These are phyloP conservation scores for Drosophila leontia DNA, from an alignment of 1,140 invertebrate species.

Conservation along the genomic window DNA sequence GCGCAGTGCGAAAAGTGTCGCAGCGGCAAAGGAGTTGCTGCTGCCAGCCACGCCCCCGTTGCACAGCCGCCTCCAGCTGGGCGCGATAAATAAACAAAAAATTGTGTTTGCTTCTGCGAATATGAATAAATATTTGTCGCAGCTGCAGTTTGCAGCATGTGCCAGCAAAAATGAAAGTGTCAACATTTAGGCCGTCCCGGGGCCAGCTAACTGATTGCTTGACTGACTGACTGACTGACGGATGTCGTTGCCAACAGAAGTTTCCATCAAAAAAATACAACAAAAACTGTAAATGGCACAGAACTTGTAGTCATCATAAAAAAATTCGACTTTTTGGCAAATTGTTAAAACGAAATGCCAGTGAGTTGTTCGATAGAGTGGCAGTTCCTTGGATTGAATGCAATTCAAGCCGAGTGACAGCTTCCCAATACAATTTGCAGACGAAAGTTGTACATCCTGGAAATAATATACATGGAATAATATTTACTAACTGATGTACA, in stretches of 20 bases:
- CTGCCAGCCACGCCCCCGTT: conserved; percentile 3
- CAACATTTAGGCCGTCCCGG: conserved; percentile 54
- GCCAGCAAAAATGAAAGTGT: conserved; percentile 53
- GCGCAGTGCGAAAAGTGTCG: conserved; percentile 54
- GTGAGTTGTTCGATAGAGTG: conserved; percentile 62
- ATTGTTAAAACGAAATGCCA: conserved; percentile 61
- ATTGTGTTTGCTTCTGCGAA: conserved; percentile 52
- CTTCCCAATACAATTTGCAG: conserved; percentile 26
- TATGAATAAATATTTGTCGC: conserved; percentile 72
- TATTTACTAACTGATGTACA: too few species aligned
- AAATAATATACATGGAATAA: conserved; percentile 6
- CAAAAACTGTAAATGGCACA: conserved; percentile 40
- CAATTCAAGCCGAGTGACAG: conserved; percentile 17
- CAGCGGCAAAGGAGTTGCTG: conserved; percentile 21
- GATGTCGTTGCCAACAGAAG: conserved; percentile 55
- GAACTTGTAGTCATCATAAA: conserved; percentile 34
- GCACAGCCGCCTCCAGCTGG: neutral
- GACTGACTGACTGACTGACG: conserved; percentile 49
- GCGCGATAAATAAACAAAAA: conserved; percentile 53
- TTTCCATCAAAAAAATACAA: conserved; percentile 14
- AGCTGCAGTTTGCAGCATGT: conserved; percentile 50
- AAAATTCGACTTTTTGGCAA: conserved; percentile 31
- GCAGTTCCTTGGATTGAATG: conserved; percentile 28
- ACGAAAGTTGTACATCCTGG: neutral
- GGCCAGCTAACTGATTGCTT: conserved; percentile 44